phyloP scores from a whole-genome alignment of 2,797 vertebrate species.

The Microctenopoma steveboyesi region DNA sequence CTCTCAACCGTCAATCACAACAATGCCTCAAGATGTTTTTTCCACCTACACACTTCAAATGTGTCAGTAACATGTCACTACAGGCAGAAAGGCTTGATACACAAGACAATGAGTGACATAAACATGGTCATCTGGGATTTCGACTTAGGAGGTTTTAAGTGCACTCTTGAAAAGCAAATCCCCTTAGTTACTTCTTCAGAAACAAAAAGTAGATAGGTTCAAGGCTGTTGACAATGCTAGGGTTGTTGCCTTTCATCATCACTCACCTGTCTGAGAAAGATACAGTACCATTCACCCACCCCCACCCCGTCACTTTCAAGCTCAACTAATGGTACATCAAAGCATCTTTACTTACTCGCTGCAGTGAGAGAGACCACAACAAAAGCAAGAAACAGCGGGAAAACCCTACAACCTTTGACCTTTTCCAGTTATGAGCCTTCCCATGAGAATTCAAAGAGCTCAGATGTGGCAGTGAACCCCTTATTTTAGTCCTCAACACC shows the following conservation, averaged over 20 bases:
- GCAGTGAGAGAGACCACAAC: constrained; percentile 57
- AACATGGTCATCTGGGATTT: constrained; percentile 42
- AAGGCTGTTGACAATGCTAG: constrained; percentile 56
- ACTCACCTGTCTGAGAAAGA: constrained; percentile 42
- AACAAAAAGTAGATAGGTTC: constrained; percentile 44
- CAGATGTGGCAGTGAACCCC: constrained; percentile 65
- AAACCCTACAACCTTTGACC: constrained; percentile 68
- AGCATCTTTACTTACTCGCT: constrained; percentile 58
- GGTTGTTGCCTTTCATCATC: constrained; percentile 49
- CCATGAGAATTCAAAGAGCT: constrained; percentile 63
- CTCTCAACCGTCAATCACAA: constrained; percentile 50
- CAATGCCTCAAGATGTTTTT: constrained; percentile 54
- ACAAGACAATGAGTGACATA: constrained; percentile 34
- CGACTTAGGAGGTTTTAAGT: constrained; percentile 42
- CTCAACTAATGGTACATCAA: constrained; percentile 64
- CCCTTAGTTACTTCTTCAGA: constrained; percentile 33
- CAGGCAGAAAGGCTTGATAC: constrained; percentile 35
- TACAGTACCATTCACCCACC: not conserved
- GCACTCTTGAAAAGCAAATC: constrained; percentile 36
- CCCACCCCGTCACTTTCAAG: constrained; percentile 16
- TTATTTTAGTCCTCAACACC: constrained; percentile 32
- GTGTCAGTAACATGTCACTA: constrained; percentile 33
- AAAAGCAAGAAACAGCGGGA: constrained; percentile 61
- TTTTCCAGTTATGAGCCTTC: constrained; percentile 49
- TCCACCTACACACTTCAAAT: constrained; percentile 32